A percentile compares a stretch with the other conserved stretches of the same genome.
Evolutionary conservation across 1,140 invertebrate species (phyloP).

Genomic region (Goniozus legneri): DNA sequence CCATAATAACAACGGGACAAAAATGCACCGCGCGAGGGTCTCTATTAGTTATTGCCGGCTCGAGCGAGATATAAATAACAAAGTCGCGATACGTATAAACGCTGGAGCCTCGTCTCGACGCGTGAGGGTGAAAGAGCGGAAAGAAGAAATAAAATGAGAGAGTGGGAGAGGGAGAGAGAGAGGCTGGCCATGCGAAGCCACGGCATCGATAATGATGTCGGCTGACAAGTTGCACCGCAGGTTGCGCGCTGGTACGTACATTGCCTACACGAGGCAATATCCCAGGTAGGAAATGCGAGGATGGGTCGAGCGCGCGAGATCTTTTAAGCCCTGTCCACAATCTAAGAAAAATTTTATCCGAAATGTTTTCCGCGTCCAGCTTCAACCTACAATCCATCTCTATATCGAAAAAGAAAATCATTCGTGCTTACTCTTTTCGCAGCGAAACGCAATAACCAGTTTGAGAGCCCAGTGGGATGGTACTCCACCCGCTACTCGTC

Average conservation of each 20-base stretch:
- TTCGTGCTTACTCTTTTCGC: too few species aligned
- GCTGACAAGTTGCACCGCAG: conserved; percentile 38
- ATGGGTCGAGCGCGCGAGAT: conserved; percentile 3
- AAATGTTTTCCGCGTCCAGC: too few species aligned
- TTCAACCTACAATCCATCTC: too few species aligned
- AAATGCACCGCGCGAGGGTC: conserved; percentile 5
- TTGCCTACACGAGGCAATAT: conserved; percentile 16
- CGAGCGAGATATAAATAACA: conserved; percentile 27
- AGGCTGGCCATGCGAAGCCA: conserved; percentile 12
- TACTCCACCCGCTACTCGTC: too few species aligned
- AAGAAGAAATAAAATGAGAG: too few species aligned
- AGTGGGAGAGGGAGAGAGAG: too few species aligned
- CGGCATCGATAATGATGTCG: conserved; percentile 41
- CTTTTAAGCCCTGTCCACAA: conserved; percentile 8
- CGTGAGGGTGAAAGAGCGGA: too few species aligned
- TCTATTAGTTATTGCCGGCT: conserved; percentile 24
- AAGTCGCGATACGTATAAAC: conserved; percentile 26
- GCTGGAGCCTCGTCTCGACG: neutral
- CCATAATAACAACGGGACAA: neutral
- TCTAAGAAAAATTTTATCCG: too few species aligned
- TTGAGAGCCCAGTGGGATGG: too few species aligned
- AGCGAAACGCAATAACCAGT: too few species aligned
- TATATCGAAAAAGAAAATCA: too few species aligned
- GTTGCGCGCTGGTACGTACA: conserved; percentile 25
- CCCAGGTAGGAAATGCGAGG: conserved; percentile 7